phyloP scores from a whole-genome alignment of 2,113 vertebrate species.

The Balaeniceps rex region DNA sequence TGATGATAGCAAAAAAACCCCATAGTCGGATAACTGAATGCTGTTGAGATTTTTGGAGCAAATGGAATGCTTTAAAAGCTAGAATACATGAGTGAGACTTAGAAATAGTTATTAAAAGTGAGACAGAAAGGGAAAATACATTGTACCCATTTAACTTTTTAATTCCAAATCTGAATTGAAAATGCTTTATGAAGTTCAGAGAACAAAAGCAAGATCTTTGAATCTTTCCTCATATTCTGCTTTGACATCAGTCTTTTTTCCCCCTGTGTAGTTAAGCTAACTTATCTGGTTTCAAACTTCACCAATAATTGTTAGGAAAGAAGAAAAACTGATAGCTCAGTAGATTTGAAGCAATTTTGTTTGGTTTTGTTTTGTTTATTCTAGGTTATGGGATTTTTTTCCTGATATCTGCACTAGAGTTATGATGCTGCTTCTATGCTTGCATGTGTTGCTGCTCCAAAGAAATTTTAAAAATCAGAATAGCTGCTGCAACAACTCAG shows the following conservation, averaged over 20 bases:
- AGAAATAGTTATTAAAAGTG: not conserved
- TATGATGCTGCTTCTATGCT: not conserved
- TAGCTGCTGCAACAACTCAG: not conserved
- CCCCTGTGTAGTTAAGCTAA: not conserved
- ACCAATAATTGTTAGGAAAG: not conserved
- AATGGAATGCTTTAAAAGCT: not conserved
- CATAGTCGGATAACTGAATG: not conserved
- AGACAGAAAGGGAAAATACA: not conserved
- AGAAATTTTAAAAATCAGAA: not conserved
- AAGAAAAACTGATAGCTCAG: not conserved
- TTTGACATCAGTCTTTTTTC: not conserved
- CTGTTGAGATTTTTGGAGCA: not conserved
- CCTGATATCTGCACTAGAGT: not conserved
- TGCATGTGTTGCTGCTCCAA: not conserved
- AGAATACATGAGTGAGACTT: not conserved
- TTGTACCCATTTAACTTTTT: not conserved
- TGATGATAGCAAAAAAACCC: not conserved
- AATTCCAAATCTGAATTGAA: not conserved
- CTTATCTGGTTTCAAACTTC: not conserved
- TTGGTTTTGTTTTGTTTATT: not conserved
- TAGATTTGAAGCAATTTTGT: not conserved
- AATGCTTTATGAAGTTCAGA: not conserved
- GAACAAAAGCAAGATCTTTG: not conserved
- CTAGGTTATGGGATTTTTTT: not conserved
- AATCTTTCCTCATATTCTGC: not conserved